Conservation (phyloP, 2,113 vertebrate species). For the Gymnocephalus cernua region DNA sequence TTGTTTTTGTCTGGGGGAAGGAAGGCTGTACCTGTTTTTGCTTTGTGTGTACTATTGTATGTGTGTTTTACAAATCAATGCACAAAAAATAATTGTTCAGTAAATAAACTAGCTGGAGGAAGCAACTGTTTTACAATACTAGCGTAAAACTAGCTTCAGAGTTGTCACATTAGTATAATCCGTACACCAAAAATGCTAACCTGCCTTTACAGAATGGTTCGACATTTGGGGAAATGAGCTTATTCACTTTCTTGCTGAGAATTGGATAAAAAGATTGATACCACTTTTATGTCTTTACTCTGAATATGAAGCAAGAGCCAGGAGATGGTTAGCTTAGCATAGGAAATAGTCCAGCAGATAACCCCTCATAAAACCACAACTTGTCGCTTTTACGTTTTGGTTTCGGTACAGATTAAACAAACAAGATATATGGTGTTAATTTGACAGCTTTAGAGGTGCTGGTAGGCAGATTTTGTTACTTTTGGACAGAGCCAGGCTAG, state of each 20-base stretch:
- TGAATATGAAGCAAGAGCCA: not conserved
- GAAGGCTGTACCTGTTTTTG: conserved; percentile 10
- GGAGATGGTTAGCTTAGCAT: not conserved
- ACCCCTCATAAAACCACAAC: not conserved
- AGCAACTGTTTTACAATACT: not conserved
- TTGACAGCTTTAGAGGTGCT: not conserved
- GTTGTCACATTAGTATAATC: not conserved
- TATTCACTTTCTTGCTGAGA: not conserved
- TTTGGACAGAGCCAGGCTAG: not conserved
- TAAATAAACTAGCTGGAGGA: not conserved
- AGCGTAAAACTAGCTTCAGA: not conserved
- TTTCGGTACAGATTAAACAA: not conserved
- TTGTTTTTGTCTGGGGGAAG: conserved; percentile 51
- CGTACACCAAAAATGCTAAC: not conserved
- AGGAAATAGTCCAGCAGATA: not conserved
- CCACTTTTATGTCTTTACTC: not conserved
- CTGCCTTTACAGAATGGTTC: not conserved
- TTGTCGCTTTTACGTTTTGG: not conserved
- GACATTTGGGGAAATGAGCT: too few relatives aligned
- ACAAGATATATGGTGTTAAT: too few relatives aligned
- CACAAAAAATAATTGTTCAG: not conserved
- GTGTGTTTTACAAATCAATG: not conserved
- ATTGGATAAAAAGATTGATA: not conserved
- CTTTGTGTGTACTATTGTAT: not conserved
- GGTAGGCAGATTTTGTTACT: not conserved